Base-by-base conservation (phyloP, 2,888 invertebrate genomes). In the Melinopterus prodromus region DNA sequence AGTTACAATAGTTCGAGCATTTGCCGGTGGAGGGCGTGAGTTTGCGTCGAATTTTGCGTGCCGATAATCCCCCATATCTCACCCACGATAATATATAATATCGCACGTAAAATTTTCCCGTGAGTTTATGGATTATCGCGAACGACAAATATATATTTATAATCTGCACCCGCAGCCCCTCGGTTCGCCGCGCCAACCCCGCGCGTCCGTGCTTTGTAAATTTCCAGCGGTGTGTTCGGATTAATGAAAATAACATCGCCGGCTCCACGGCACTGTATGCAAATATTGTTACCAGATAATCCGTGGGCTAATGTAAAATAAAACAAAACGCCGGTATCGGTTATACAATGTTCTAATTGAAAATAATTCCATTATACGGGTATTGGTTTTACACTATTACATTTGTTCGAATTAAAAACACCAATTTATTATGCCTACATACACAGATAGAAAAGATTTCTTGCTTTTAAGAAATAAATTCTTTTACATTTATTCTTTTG, bases 101-200 rank as follows among this genome's bases (percentile, higher is more conserved):
- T 53, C 53, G 38, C 38, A 53, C 53, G 53, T 53, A 12, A 53
- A 53, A 53, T 53, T 53, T 53, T 53, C 9, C 53, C 53, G 53
- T 53, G 53, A 53, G 53, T 53, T 1, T 53, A 53, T 12, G 53
- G 53, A 53, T 53, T 53, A 53, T 53, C 53, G 53, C 53, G 53
- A 53, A 53, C 53, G 53, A 53, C 53, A 53, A 53, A 53, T 53
- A 53, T 53, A 53, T 53, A 53, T 53, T 53, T 53, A 53, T 53
- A 53, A 53, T 53, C 53, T 53, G 53, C 53, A 1, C 53, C 53
- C 12, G 12, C 53, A 53, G 7, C 53, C 53, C 53, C 5, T 12
- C 53, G 53, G 53, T 53, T 9, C 26, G 12, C 53, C 7, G 53
- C 12, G 5, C 53, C 26, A 2, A 26, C 26, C 26, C 26, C 26